These are phyloP conservation scores for Drosophila antonietae DNA, from an alignment of 2,888 invertebrate species.

Conservation along the genomic window DNA sequence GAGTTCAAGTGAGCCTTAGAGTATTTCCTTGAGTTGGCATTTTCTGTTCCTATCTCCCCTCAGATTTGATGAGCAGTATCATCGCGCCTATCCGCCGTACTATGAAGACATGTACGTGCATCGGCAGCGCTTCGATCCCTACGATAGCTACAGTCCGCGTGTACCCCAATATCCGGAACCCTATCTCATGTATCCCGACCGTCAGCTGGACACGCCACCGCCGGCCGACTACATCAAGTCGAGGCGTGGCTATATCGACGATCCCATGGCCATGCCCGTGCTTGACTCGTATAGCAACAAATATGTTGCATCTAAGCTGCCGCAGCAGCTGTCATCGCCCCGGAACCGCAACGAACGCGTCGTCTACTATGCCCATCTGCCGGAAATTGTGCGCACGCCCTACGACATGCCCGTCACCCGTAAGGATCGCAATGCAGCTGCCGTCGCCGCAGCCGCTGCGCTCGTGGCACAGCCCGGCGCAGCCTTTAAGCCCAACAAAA, in stretches of 20 bases:
- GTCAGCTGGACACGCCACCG: conserved; percentile 82
- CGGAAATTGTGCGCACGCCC: conserved; percentile 88
- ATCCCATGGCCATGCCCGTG: conserved; percentile 55
- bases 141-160: conserved; percentile 84
- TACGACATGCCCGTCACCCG: conserved; percentile 59
- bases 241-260: conserved; percentile 77
- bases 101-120: conserved; percentile 83
- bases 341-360: conserved; percentile 85
- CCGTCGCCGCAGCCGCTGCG: conserved; percentile 28
- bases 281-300: conserved; percentile 59
- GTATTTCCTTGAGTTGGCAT: neutral
- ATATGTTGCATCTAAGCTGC: conserved; percentile 67
- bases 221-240: conserved; percentile 77
- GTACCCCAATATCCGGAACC: conserved; percentile 82
- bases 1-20: conserved; percentile 7
- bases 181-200: conserved; percentile 83
- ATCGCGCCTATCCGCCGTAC: conserved; percentile 82
- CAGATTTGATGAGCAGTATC: conserved; percentile 83
- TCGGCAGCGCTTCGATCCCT: conserved; percentile 83
- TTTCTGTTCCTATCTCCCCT: neutral
- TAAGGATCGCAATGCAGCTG: conserved; percentile 47
- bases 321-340: conserved; percentile 34
- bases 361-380: conserved; percentile 89
- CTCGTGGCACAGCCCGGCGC: conserved; percentile 6
- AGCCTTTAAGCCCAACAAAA: conserved; percentile 56